Conservation (phyloP, 2,888 invertebrate genomes). For the Pollenia labialis region DNA sequence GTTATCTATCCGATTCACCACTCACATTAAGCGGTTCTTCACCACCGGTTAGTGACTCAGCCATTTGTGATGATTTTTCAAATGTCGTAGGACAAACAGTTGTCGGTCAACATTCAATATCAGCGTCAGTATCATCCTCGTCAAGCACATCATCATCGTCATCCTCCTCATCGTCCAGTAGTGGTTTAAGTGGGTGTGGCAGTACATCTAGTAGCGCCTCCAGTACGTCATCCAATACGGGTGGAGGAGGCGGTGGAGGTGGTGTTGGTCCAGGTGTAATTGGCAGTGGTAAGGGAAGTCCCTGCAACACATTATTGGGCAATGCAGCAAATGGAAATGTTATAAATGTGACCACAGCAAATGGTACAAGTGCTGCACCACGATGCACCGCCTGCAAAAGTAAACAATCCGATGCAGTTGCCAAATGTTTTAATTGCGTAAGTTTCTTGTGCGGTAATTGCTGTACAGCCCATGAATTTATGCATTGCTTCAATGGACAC, state of each 20-base stretch:
- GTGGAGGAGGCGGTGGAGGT: constrained; percentile 65
- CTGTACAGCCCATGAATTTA: constrained; percentile 99
- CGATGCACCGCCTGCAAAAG: constrained; percentile 98
- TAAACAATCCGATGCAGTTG: constrained; percentile 96
- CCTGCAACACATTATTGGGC: constrained; percentile 74
- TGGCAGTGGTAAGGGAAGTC: constrained; percentile 74
- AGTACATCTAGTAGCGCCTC: constrained; percentile 84
- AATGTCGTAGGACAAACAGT: constrained; percentile 75
- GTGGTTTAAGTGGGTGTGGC: constrained; percentile 86
- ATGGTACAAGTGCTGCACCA: constrained; percentile 84
- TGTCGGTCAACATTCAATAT: constrained; percentile 75
- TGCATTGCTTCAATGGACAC: constrained; percentile 99
- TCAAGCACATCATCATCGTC: constrained; percentile 78
- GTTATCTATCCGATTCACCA: constrained; percentile 90
- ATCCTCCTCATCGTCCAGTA: constrained; percentile 80
- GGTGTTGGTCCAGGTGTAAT: constrained; percentile 67
- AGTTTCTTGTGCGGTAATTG: constrained; percentile 98
- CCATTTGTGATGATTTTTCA: constrained; percentile 89
- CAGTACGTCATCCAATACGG: constrained; percentile 74
- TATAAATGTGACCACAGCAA: constrained; percentile 83
- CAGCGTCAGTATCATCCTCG: constrained; percentile 80
- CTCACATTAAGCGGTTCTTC: constrained; percentile 94
- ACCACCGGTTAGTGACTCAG: constrained; percentile 93
- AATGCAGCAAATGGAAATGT: constrained; percentile 69
- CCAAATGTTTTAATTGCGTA: constrained; percentile 98